Evolutionary conservation across 2,113 vertebrate genomes (phyloP), one percentile per base, ranked within the genome.

Genomic region (Excalfactoria chinensis): DNA sequence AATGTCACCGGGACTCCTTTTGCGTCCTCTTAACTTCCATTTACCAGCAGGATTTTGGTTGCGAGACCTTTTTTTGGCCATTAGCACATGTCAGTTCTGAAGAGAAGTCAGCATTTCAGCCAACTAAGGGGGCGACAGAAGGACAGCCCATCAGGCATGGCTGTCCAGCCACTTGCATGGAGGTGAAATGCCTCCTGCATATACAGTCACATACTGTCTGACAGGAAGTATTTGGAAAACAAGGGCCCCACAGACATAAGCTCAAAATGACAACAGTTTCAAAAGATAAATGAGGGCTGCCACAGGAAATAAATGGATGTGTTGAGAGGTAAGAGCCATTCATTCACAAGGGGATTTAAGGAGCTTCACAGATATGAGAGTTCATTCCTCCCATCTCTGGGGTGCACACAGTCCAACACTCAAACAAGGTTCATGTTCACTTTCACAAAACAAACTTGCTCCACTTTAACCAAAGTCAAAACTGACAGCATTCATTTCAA

Each of bases 361-460:
- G 60, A 71, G 60, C 10, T 60, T 56, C 15, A 35, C 25, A 64
- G 66, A 91, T 69, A 73, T 22, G 15, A 49, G 13, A 92, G 23
- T 43, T 22, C 20, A 22, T 34, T 78, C n/a, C 67, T 84, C 78
- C 60, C 37, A 59, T 34, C 82, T 55, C 67, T 11, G 37, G 92
- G 63, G 23, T 49, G 28, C 59, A 66, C 25, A 43, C 16, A 93
- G 11, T 70, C 41, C 18, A 55, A 58, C 3, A 3, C 32, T 35
- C 7, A 69, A 2, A 64, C 32, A 10, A 23, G 16, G 32, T 40
- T 28, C 43, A 60, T 30, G 49, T 64, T 94, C 34, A 87, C 62
- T 94, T 86, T 91, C 63, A 66, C n/a, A 84, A 68, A 78, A 83
- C 34, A 80, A 84, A 76, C 28, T 79, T 90, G 68, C 68, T 91